These are phyloP conservation scores for Laspeyria flexula DNA, from an alignment of 2,888 invertebrate genomes.

Conservation along the genomic window DNA sequence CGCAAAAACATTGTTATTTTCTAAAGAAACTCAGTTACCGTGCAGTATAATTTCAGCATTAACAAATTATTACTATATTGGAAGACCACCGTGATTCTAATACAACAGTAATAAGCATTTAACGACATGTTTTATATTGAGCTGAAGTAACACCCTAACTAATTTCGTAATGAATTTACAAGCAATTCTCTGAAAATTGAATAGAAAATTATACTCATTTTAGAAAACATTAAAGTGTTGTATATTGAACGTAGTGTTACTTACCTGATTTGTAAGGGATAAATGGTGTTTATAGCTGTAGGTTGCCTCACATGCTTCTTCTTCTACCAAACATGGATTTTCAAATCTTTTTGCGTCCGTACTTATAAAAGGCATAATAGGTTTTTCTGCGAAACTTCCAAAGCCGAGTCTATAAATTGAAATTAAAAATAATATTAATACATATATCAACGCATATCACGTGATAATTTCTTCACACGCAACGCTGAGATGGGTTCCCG, in stretches of 20 bases:
- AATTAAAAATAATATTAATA: not conserved
- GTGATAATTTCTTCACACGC: too few relatives aligned
- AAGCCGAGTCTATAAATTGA: conserved; percentile 87
- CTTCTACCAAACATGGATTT: conserved; percentile 88
- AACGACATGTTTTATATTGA: too few relatives aligned
- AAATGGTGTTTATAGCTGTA: conserved; percentile 94
- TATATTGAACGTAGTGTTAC: not conserved
- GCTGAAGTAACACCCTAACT: not conserved
- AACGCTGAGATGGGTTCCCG: too few relatives aligned
- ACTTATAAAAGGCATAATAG: conserved; percentile 89
- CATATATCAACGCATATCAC: too few relatives aligned
- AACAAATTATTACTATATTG: too few relatives aligned
- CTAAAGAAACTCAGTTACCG: too few relatives aligned
- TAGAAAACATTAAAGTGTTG: too few relatives aligned
- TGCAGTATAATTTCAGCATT: too few relatives aligned
- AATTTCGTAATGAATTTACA: not conserved
- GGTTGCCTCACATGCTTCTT: conserved; percentile 89
- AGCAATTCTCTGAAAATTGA: not conserved
- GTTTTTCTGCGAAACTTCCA: conserved; percentile 93
- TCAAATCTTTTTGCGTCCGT: conserved; percentile 79
- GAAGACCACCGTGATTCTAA: too few relatives aligned
- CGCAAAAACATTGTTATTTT: too few relatives aligned
- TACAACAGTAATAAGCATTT: not conserved
- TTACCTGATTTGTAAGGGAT: conserved; percentile 88
- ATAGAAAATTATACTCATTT: not conserved